A percentile compares a stretch with the other conserved stretches of the same genome.
These are phyloP conservation scores for Pungitius pungitius DNA, from an alignment of 2,113 vertebrate genomes.

Conservation along the genomic window DNA sequence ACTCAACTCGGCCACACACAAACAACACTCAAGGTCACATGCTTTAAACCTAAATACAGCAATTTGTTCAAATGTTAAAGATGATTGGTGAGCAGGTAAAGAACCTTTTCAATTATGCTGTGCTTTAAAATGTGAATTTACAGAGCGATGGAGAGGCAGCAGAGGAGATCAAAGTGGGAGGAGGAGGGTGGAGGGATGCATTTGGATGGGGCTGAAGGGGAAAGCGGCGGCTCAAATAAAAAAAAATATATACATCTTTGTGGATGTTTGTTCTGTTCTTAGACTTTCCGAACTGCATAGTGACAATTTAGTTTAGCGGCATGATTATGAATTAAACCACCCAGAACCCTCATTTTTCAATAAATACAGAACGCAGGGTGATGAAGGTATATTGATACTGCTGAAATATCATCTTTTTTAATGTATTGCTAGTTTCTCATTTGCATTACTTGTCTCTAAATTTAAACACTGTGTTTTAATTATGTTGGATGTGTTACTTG, in stretches of 20 bases:
- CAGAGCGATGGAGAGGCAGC: conserved; percentile 7
- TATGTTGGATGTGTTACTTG: no score
- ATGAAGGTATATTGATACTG: background rate
- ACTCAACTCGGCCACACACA: background rate
- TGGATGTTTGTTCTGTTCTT: background rate
- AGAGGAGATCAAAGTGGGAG: conserved; percentile 31
- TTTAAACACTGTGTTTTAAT: background rate
- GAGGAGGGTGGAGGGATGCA: background rate
- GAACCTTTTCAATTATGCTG: background rate
- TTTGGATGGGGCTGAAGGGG: background rate
- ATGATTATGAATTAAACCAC: conserved; percentile 21
- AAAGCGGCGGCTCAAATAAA: conserved; percentile 4
- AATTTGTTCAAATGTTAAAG: conserved; percentile 17
- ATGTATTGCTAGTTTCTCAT: background rate
- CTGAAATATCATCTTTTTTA: background rate
- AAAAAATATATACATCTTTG: background rate
- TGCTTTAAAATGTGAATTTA: background rate
- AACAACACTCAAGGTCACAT: background rate
- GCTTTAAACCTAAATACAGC: background rate
- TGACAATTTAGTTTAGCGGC: background rate
- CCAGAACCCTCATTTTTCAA: background rate
- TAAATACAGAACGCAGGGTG: background rate
- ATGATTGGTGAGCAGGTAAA: conserved; percentile 8
- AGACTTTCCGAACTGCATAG: background rate
- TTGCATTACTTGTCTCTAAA: conserved; percentile 1